Conservation (phyloP, 2,797 vertebrate genomes). For the Eulemur coronatus region DNA sequence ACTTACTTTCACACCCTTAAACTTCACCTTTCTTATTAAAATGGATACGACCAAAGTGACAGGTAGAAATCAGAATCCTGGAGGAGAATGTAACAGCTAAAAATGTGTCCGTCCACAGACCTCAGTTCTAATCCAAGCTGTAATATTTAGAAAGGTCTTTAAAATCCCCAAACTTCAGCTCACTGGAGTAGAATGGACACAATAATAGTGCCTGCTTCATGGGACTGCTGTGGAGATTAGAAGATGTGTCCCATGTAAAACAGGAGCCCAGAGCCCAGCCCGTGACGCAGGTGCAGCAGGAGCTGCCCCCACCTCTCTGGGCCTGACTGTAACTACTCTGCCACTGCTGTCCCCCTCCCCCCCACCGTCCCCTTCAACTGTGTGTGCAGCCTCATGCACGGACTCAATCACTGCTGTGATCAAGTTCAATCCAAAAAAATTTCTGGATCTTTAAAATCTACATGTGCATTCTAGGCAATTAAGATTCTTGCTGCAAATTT, state of each 20-base stretch:
- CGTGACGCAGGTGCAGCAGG: neutral
- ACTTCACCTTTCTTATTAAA: neutral
- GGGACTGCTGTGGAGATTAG: neutral
- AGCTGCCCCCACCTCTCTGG: rapidly evolving
- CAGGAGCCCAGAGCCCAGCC: neutral
- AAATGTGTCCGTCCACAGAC: rapidly evolving
- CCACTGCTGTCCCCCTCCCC: rapidly evolving
- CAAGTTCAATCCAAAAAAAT: neutral
- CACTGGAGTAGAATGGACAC: neutral
- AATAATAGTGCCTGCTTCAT: neutral
- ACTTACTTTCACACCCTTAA: neutral
- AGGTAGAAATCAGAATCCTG: neutral
- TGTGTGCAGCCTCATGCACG: rapidly evolving
- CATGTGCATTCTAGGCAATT: neutral
- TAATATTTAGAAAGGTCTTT: neutral
- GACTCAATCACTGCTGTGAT: neutral
- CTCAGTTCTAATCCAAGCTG: neutral
- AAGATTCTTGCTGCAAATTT: neutral
- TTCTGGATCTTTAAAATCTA: neutral
- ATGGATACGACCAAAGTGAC: neutral
- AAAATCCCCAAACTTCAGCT: neutral
- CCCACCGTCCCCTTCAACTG: too few relatives aligned
- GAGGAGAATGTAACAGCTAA: neutral
- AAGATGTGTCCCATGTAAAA: rapidly evolving
- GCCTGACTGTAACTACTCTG: rapidly evolving